These are phyloP conservation scores for Gallirallus australis DNA, from an alignment of 2,797 vertebrate species.

Conservation along the genomic window DNA sequence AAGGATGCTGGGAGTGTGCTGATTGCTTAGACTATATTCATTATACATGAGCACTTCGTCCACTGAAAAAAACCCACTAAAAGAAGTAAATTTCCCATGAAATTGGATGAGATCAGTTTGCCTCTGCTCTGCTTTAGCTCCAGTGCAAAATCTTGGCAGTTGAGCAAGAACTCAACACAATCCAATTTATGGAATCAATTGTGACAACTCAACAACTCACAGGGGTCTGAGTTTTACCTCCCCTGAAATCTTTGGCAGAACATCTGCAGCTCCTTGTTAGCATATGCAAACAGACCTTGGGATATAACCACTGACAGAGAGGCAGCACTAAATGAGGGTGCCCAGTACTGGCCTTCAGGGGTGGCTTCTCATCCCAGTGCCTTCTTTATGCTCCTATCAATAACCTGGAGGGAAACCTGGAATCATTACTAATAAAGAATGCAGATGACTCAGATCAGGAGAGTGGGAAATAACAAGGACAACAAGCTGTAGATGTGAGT, in stretches of 20 bases:
- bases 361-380: not conserved
- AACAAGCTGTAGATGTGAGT: not conserved
- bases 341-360: not conserved
- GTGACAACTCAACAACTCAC: not conserved
- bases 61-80: not conserved
- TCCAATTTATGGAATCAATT: not conserved
- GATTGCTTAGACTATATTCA: not conserved
- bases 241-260: not conserved
- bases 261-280: not conserved
- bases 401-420: not conserved
- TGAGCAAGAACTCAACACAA: not conserved
- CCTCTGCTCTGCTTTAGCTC: not conserved
- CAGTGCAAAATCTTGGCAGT: not conserved
- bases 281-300: not conserved
- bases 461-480: not conserved
- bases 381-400: not conserved
- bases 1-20: not conserved
- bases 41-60: not conserved
- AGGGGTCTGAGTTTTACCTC: not conserved
- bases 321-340: not conserved
- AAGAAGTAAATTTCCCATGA: not conserved
- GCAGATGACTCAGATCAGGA: not conserved
- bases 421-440: not conserved
- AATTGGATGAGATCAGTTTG: not conserved
- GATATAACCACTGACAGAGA: not conserved